A percentile compares a stretch with the other conserved stretches of the same genome.
Conservation (phyloP, 1,140 invertebrate genomes). For the Polyergus mexicanus region DNA sequence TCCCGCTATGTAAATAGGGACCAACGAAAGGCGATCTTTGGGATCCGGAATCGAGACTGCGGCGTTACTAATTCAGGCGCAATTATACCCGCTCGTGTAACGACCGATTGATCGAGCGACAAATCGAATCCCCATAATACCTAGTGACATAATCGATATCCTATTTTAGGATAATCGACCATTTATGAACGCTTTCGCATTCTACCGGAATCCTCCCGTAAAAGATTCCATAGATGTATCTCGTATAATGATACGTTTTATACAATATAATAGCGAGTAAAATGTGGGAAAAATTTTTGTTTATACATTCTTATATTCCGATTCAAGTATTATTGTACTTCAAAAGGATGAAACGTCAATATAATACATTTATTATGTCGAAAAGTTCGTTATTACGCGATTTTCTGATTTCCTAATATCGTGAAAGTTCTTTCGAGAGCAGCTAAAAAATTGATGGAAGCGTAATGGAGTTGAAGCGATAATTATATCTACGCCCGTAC, state of each 20-base stretch:
- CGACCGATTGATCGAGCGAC: conserved; percentile 11
- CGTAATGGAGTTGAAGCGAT: conserved; percentile 33
- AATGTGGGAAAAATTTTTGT: neutral
- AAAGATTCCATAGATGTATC: neutral
- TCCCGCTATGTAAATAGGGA: conserved; percentile 84
- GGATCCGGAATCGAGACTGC: conserved; percentile 75
- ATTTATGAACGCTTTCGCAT: neutral
- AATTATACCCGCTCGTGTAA: conserved; percentile 41
- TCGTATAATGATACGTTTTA: neutral
- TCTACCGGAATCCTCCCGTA: neutral
- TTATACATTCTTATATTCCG: neutral
- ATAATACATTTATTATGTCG: neutral
- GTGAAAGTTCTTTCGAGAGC: neutral
- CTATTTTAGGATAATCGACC: conserved; percentile 34
- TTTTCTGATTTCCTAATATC: conserved; percentile 2
- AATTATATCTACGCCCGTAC: conserved; percentile 34
- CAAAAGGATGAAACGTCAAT: neutral
- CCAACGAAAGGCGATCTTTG: conserved; percentile 85
- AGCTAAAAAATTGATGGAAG: conserved; percentile 30
- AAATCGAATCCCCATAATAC: conserved; percentile 19
- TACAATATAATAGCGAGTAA: neutral
- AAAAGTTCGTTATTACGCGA: conserved; percentile 8
- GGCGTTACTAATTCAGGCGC: conserved; percentile 11
- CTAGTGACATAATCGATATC: conserved; percentile 32
- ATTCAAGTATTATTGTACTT: neutral